Conservation (phyloP, 2,113 vertebrate species). For the Pluvianellus socialis region DNA sequence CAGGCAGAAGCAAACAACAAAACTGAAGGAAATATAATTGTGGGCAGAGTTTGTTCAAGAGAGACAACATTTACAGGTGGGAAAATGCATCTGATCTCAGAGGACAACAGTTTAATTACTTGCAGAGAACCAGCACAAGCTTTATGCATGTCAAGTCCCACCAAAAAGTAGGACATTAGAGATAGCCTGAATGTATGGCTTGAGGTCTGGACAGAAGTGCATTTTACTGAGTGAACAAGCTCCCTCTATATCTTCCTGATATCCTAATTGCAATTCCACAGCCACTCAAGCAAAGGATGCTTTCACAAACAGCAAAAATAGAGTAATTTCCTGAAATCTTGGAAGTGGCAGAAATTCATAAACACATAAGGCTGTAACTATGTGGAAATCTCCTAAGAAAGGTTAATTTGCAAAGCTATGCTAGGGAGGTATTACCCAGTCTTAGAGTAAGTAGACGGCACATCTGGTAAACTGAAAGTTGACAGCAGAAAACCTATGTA, state of each 20-base stretch:
- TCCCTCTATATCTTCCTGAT: background rate
- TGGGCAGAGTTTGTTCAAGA: conserved; percentile 15
- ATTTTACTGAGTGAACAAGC: background rate
- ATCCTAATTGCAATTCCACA: background rate
- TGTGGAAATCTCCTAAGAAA: background rate
- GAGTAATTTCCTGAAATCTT: background rate
- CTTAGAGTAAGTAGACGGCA: background rate
- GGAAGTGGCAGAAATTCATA: background rate
- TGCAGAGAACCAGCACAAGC: background rate
- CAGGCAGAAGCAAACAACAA: conserved; percentile 51
- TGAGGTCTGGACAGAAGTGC: background rate
- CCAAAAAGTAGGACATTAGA: background rate
- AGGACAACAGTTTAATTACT: background rate
- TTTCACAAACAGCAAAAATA: background rate
- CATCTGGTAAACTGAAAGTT: background rate
- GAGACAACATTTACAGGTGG: conserved; percentile 43
- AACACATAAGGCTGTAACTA: background rate
- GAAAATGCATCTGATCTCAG: background rate
- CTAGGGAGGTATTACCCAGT: background rate
- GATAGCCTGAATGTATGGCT: background rate
- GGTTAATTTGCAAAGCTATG: background rate
- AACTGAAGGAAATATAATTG: conserved; percentile 36
- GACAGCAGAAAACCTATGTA: background rate
- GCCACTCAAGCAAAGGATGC: background rate
- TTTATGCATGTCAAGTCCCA: conserved; percentile 3